Percentiles rank a stretch among this genome's conserved stretches.
Evolutionary conservation across 2,797 vertebrate genomes (phyloP).

Genomic region (Sebastes glaucus): DNA sequence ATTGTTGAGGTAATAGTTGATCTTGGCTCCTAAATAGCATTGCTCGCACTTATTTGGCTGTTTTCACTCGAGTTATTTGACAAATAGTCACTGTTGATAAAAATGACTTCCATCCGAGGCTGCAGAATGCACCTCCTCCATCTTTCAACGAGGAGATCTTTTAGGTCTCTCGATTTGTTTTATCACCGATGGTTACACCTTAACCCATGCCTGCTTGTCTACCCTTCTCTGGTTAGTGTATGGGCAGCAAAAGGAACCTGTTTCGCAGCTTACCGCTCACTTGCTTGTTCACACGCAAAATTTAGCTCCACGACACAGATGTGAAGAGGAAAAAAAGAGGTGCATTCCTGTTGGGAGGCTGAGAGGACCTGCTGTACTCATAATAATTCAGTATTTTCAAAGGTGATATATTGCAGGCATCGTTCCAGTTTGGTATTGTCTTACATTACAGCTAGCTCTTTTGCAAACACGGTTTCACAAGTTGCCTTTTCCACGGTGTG

Average conservation of each 20-base stretch:
- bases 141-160: background rate
- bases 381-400: constrained; percentile 26
- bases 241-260: background rate
- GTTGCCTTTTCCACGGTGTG: constrained; percentile 2
- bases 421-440: constrained; percentile 6
- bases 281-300: constrained; percentile 19
- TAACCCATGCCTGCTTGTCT: background rate
- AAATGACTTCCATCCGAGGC: constrained; percentile 40
- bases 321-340: background rate
- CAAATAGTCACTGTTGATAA: constrained; percentile 25
- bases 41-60: constrained; percentile 32
- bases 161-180: background rate
- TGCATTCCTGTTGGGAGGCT: background rate
- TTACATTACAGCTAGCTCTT: constrained; percentile 4
- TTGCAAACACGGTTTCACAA: constrained; percentile 2
- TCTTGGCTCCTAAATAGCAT: constrained; percentile 68
- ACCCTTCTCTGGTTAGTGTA: constrained; percentile 27
- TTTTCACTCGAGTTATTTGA: constrained; percentile 51
- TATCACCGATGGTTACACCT: background rate
- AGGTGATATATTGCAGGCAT: constrained; percentile 3
- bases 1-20: constrained; percentile 64
- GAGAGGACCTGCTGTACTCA: background rate
- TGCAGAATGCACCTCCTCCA: constrained; percentile 22
- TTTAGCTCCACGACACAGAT: background rate
- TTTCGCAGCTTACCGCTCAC: constrained; percentile 26